A percentile compares a stretch with the other conserved stretches of the same genome.
Conservation (phyloP, 2,113 vertebrate genomes). For the Poicephalus meyeri region DNA sequence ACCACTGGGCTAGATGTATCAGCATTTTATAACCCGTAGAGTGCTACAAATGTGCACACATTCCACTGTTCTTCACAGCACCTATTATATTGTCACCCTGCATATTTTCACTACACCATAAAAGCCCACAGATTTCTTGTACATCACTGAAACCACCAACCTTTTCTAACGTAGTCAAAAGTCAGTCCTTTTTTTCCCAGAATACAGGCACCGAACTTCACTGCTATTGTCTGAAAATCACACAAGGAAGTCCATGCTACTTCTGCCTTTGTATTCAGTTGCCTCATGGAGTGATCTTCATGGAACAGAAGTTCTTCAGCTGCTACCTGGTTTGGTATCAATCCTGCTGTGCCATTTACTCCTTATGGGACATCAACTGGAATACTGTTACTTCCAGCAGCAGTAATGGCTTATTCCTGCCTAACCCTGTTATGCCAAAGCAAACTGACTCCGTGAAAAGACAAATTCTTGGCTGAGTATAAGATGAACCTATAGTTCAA, state of each 20-base stretch:
- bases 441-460: not conserved
- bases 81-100: not conserved
- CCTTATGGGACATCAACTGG: not conserved
- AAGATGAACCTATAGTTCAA: not conserved
- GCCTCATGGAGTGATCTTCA: not conserved
- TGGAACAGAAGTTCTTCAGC: not conserved
- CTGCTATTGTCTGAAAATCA: not conserved
- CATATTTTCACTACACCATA: not conserved
- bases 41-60: rapidly evolving
- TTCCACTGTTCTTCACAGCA: not conserved
- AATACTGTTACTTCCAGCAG: not conserved
- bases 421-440: not conserved
- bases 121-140: not conserved
- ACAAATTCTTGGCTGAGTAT: not conserved
- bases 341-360: not conserved
- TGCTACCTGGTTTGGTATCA: rapidly evolving
- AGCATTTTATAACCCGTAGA: not conserved
- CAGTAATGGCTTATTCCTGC: not conserved
- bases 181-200: rapidly evolving
- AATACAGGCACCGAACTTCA: not conserved
- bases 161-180: not conserved
- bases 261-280: not conserved
- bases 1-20: not conserved
- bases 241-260: not conserved
- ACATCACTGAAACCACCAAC: not conserved